A percentile compares a stretch with the other conserved stretches of the same genome.
Conservation (phyloP, 1,140 invertebrate species). For the Lepidotrigona ventralis region DNA sequence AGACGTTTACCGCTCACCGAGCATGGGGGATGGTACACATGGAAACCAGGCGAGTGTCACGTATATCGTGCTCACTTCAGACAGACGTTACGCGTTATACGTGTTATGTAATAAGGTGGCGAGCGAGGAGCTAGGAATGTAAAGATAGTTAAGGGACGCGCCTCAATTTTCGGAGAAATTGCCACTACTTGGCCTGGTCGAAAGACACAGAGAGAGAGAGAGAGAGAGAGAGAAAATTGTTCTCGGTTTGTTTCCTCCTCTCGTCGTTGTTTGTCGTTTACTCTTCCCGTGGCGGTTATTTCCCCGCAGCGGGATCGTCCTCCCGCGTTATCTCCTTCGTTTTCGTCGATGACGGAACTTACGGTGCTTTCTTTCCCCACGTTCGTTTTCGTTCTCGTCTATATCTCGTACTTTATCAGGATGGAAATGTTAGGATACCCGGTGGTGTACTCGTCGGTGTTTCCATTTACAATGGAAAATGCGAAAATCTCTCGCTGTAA, state of each 20-base stretch:
- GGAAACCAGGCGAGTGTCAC: not conserved
- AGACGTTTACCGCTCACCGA: constrained; percentile 23
- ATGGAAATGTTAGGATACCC: not conserved
- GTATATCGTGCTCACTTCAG: constrained; percentile 1
- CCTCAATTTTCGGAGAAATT: constrained; percentile 56
- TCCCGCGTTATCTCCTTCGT: not conserved
- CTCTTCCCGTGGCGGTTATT: constrained; percentile 18
- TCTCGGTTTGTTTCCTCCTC: constrained; percentile 1
- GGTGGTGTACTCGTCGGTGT: too few relatives aligned
- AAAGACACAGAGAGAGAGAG: too few relatives aligned
- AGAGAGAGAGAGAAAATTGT: not conserved
- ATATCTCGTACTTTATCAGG: not conserved
- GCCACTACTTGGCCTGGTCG: not conserved
- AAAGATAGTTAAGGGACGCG: constrained; percentile 19
- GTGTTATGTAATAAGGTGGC: constrained; percentile 53
- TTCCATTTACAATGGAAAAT: not conserved
- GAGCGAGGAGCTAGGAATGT: constrained; percentile 15
- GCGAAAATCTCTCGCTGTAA: constrained; percentile 19
- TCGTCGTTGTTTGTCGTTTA: constrained; percentile 14
- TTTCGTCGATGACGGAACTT: not conserved
- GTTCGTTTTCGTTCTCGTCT: not conserved
- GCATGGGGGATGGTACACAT: not conserved
- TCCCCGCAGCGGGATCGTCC: too few relatives aligned
- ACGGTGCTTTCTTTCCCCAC: not conserved
- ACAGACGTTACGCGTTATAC: constrained; percentile 16